A percentile compares a stretch with the other conserved stretches of the same genome.
Evolutionary conservation across 1,140 invertebrate species (phyloP).

Genomic region (Drosophila santomea): DNA sequence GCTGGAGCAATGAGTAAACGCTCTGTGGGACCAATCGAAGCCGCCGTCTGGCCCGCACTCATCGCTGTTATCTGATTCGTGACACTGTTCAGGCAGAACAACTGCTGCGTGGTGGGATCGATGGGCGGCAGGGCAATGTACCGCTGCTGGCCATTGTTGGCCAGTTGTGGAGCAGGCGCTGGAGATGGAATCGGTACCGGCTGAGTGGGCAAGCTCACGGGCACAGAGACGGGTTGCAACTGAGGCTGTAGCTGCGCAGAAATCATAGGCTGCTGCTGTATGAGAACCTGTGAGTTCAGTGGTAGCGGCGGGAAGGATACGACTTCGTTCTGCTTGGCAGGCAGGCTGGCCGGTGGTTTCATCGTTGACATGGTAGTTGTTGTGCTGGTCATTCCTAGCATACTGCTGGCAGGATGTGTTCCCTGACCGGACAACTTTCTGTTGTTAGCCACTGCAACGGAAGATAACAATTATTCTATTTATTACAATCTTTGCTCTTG

Average conservation of each 20-base stretch:
- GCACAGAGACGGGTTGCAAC: slow-evolving; percentile 24
- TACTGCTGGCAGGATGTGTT: slow-evolving; percentile 21
- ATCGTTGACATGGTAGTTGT: slow-evolving; percentile 45
- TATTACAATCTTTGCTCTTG: background rate
- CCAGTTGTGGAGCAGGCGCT: slow-evolving; percentile 20
- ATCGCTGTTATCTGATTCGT: slow-evolving; percentile 84
- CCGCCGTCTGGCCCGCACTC: slow-evolving; percentile 77
- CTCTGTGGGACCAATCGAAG: slow-evolving; percentile 80
- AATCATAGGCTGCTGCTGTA: slow-evolving; percentile 52
- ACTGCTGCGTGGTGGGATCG: slow-evolving; percentile 77
- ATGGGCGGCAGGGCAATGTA: slow-evolving; percentile 83
- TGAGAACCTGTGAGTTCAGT: slow-evolving; percentile 48
- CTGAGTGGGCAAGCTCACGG: slow-evolving; percentile 10
- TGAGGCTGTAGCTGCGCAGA: slow-evolving; percentile 26
- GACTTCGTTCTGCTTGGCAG: slow-evolving; percentile 47
- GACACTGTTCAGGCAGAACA: slow-evolving; percentile 81
- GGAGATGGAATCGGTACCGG: slow-evolving; percentile 23
- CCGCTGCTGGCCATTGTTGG: slow-evolving; percentile 60
- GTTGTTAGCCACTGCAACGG: slow-evolving; percentile 46
- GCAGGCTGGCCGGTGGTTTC: slow-evolving; percentile 58
- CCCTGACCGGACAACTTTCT: slow-evolving; percentile 34
- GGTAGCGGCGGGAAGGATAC: slow-evolving; percentile 54
- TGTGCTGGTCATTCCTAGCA: slow-evolving; percentile 34
- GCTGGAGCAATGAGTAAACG: slow-evolving; percentile 80
- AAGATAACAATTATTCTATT: background rate